Percentiles rank a stretch among this genome's conserved stretches.
phyloP scores from a whole-genome alignment of 2,888 invertebrate genomes.

The Hartigia nigra region DNA sequence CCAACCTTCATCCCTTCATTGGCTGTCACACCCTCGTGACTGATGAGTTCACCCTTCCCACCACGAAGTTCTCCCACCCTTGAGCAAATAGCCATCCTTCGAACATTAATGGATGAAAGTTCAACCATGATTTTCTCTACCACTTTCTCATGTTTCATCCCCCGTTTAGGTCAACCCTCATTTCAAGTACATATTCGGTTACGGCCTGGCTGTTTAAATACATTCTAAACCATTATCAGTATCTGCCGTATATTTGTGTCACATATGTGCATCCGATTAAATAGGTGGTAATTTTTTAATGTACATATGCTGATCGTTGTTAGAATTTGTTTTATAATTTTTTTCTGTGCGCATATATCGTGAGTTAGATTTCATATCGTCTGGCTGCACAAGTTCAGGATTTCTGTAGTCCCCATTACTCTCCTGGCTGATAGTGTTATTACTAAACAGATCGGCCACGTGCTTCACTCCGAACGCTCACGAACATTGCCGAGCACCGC shows the following conservation, averaged over 20 bases:
- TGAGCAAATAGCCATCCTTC: neutral
- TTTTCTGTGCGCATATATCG: neutral
- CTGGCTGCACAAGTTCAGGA: neutral
- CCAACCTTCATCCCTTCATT: neutral
- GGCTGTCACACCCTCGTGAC: neutral
- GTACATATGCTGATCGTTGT: neutral
- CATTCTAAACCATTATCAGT: neutral
- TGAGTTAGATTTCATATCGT: neutral
- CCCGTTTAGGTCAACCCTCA: neutral
- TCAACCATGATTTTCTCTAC: neutral
- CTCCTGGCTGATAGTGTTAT: neutral
- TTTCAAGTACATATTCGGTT: neutral
- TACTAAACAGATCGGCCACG: conserved; percentile 39
- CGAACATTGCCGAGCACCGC: conserved; percentile 38
- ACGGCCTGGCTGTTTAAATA: neutral
- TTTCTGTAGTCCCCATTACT: neutral
- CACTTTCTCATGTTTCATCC: neutral
- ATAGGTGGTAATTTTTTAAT: neutral
- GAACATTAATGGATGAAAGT: neutral
- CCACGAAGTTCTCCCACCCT: neutral
- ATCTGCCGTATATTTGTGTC: neutral
- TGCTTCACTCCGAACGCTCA: conserved; percentile 40
- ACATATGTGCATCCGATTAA: neutral
- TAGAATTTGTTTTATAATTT: neutral
- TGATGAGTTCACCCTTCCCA: neutral